These are phyloP conservation scores for Drosophila aldrichi DNA, from an alignment of 2,888 invertebrate species.

Conservation along the genomic window DNA sequence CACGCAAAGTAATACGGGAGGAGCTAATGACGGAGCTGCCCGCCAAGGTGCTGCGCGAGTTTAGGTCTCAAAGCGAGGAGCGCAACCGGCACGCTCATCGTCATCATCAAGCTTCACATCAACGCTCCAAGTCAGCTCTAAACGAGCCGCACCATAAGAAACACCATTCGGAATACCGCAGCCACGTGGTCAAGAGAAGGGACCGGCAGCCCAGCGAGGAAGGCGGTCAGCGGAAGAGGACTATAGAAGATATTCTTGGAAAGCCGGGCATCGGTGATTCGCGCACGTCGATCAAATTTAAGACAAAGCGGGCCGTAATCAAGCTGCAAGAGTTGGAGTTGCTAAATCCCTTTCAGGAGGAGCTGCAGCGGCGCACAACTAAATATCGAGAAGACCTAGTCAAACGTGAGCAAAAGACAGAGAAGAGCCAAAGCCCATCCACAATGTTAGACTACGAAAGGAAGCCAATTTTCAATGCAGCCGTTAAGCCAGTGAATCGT, in stretches of 20 bases:
- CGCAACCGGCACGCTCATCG: background rate
- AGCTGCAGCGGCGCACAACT: background rate
- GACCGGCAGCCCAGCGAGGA: too few relatives aligned
- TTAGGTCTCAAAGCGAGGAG: slow-evolving; percentile 5
- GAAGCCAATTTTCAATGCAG: background rate
- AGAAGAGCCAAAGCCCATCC: background rate
- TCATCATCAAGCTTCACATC: background rate
- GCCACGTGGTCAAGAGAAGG: background rate
- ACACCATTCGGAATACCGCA: background rate
- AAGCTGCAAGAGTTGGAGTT: background rate
- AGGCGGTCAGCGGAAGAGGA: background rate
- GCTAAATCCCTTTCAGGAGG: slow-evolving; percentile 20
- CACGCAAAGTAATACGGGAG: slow-evolving; percentile 9
- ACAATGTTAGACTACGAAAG: background rate
- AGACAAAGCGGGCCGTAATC: background rate
- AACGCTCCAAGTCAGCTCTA: slow-evolving; percentile 32
- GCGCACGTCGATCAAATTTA: background rate
- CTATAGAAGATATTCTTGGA: background rate
- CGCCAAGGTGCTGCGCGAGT: background rate
- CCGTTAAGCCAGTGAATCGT: background rate
- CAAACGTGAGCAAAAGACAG: background rate
- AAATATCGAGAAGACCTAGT: background rate
- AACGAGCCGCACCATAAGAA: slow-evolving; percentile 1
- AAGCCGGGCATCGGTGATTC: background rate
- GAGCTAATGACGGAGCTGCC: slow-evolving; percentile 6